A percentile compares a stretch with the other conserved stretches of the same genome.
Evolutionary conservation across 2,797 vertebrate species (phyloP).

Genomic region (Lepus oiostolus): DNA sequence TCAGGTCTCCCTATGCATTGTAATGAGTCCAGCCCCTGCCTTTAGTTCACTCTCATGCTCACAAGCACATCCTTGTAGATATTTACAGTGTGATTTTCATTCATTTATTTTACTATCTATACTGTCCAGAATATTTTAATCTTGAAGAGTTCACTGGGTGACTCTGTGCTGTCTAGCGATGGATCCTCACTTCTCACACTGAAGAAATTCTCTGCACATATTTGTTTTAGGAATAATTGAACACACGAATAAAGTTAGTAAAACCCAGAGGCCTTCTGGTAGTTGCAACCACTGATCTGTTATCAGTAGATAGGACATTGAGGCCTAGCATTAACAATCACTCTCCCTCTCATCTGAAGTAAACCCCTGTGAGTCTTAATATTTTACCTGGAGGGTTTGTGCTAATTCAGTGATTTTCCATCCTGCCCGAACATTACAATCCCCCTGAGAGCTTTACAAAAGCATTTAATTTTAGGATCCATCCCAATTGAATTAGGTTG

Average conservation of each 20-base stretch:
- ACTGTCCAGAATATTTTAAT: background rate
- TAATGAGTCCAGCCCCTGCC: background rate
- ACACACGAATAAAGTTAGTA: background rate
- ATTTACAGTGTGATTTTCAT: background rate
- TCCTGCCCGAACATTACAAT: background rate
- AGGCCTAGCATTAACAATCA: background rate
- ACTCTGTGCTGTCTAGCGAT: background rate
- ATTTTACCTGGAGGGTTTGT: background rate
- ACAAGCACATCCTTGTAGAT: background rate
- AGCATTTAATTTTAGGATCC: conserved; percentile 55
- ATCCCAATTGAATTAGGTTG: conserved; percentile 20
- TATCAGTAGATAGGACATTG: background rate
- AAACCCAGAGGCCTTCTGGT: background rate
- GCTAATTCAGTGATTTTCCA: conserved; percentile 51
- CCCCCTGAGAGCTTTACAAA: background rate
- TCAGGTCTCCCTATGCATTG: background rate
- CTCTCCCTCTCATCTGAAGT: conserved; percentile 9
- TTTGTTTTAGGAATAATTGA: background rate
- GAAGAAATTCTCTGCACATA: background rate
- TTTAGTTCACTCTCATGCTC: background rate
- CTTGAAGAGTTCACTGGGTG: background rate
- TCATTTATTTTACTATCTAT: background rate
- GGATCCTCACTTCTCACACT: background rate
- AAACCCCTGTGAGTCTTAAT: background rate
- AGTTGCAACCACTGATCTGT: background rate